These are phyloP conservation scores for Ditula angustiorana DNA, from an alignment of 2,888 invertebrate genomes.

Conservation along the genomic window DNA sequence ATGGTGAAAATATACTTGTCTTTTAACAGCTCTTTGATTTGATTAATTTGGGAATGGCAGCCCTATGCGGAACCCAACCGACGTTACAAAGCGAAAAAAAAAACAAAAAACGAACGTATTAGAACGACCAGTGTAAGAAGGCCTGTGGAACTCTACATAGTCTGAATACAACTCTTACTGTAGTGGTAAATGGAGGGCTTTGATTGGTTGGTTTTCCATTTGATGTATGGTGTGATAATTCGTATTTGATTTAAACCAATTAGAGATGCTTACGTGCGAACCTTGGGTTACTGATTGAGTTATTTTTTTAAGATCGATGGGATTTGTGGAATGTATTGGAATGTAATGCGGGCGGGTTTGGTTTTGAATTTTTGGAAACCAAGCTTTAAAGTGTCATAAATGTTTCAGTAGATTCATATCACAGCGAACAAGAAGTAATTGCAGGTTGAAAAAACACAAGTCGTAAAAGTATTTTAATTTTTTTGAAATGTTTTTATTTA, in stretches of 20 bases:
- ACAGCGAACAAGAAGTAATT: too few relatives aligned
- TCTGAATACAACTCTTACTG: background rate
- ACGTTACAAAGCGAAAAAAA: slow-evolving; percentile 46
- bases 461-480: too few relatives aligned
- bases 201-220: slow-evolving; percentile 51
- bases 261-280: slow-evolving; percentile 81
- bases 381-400: too few relatives aligned
- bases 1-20: too few relatives aligned
- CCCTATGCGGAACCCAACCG: background rate
- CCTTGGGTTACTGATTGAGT: slow-evolving; percentile 60
- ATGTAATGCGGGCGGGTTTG: slow-evolving; percentile 12
- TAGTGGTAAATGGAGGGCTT: slow-evolving; percentile 43
- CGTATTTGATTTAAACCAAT: slow-evolving; percentile 81
- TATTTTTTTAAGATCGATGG: slow-evolving; percentile 51
- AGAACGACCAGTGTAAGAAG: slow-evolving; percentile 49
- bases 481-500: too few relatives aligned
- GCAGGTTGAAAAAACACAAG: too few relatives aligned
- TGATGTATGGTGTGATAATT: slow-evolving; percentile 70
- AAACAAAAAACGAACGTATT: slow-evolving; percentile 58
- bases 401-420: too few relatives aligned
- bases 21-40: background rate
- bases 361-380: slow-evolving; percentile 20
- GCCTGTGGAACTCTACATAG: slow-evolving; percentile 43
- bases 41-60: background rate
- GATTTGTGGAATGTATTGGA: slow-evolving; percentile 31